Conservation (phyloP, 2,888 invertebrate genomes). For the Cephus spinipes region DNA sequence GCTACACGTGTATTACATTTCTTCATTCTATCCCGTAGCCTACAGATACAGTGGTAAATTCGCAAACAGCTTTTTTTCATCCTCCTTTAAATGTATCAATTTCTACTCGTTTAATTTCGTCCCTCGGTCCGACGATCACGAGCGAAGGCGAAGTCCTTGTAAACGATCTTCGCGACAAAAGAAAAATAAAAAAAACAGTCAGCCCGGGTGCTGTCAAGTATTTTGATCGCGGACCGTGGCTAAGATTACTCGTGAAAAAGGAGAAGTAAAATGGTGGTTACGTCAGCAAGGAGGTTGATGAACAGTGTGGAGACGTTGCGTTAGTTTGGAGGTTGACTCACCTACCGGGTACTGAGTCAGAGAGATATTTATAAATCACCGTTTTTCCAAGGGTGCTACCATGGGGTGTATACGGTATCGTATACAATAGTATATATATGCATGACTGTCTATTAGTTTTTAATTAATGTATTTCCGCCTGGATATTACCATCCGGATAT, state of each 20-base stretch:
- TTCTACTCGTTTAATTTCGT: not conserved
- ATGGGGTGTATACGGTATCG: not conserved
- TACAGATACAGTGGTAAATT: not conserved
- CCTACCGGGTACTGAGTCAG: constrained; percentile 48
- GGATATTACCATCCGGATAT: not conserved
- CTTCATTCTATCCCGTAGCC: not conserved
- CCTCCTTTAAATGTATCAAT: not conserved
- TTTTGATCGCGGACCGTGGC: not conserved
- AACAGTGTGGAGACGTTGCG: not conserved
- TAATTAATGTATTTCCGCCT: not conserved
- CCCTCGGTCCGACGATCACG: not conserved
- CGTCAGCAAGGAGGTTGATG: not conserved
- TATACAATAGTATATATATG: not conserved
- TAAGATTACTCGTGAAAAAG: not conserved
- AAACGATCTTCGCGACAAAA: not conserved
- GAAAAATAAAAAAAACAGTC: not conserved
- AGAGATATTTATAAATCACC: constrained; percentile 49
- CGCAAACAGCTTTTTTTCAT: not conserved
- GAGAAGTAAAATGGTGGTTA: not conserved
- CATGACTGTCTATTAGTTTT: not conserved
- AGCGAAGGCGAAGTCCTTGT: not conserved
- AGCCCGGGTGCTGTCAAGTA: not conserved
- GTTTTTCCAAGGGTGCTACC: not conserved
- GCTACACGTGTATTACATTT: not conserved
- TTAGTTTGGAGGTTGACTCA: constrained; percentile 53